Base-by-base conservation (phyloP, 2,113 vertebrate species). In the Bufo gargarizans region DNA sequence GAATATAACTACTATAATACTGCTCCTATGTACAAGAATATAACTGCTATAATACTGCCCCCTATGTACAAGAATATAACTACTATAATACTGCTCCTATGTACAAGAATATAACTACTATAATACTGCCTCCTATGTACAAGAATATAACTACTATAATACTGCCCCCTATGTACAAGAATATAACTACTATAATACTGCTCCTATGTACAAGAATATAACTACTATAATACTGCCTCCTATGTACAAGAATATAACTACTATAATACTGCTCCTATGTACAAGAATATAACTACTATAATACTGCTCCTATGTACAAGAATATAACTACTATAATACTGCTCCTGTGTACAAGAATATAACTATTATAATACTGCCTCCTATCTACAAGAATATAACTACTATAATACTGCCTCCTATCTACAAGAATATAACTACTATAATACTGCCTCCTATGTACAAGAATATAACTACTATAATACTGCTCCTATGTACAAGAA, bases 261-360 rank as follows among this genome's bases (percentile, higher is more conserved):
- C 67, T 71, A 71, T 33, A 71, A 71, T 71, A 71, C 67, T 71
- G 22, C 67, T 14, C 67, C 67, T 43, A 33, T 33, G 9, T 71
- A 43, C 67, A 71, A 43, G 67, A 71, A 71, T 71, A 71, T 12
- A 33, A 71, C n/a, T 71, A 33, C 67, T 71, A 71, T 33, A 71
- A 71, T 71, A 71, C 63, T 67, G 63, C 63, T 43, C 20, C 67
- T 43, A 71, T 71, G 9, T 71, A 71, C 67, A 71, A 43, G 67
- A 71, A 71, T 71, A 71, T 71, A 71, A 71, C 67, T 71, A 71
- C 67, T 71, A 71, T 71, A 71, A 71, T 71, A 71, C 67, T 71
- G 22, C 69, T 5, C 69, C 69, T 47, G 45, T 72, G 12, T 72
- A 72, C 69, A 72, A 72, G 69, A 72, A 45, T 72, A 72, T 45